A percentile compares a stretch with the other conserved stretches of the same genome.
These are phyloP conservation scores for Steinernema scapterisci DNA, from an alignment of 2,888 invertebrate species.

Conservation along the genomic window DNA sequence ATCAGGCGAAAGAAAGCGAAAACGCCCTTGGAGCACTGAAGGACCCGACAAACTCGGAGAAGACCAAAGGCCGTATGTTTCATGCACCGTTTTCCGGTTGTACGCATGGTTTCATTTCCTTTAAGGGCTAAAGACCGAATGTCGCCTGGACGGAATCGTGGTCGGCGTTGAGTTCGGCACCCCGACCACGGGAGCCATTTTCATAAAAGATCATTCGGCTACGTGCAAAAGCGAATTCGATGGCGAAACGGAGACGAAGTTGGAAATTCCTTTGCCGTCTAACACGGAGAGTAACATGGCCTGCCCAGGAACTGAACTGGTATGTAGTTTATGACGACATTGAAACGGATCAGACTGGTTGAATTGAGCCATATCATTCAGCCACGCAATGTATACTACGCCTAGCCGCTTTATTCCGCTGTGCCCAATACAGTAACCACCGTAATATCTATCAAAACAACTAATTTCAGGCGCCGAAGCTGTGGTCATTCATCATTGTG, in stretches of 20 bases:
- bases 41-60: slow-evolving; percentile 28
- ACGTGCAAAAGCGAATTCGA: slow-evolving; percentile 45
- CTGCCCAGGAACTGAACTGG: slow-evolving; percentile 60
- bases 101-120: too few relatives aligned
- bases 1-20: slow-evolving; percentile 22
- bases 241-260: slow-evolving; percentile 46
- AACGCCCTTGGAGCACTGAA: slow-evolving; percentile 5
- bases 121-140: slow-evolving; percentile 60
- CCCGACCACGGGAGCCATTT: slow-evolving; percentile 61
- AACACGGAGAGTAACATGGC: slow-evolving; percentile 52
- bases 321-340: slow-evolving; percentile 17
- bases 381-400: too few relatives aligned
- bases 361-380: too few relatives aligned
- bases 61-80: slow-evolving; percentile 36
- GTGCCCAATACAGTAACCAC: too few relatives aligned
- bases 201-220: slow-evolving; percentile 54
- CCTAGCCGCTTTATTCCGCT: too few relatives aligned
- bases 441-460: too few relatives aligned
- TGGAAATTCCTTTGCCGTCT: slow-evolving; percentile 61
- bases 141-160: slow-evolving; percentile 59
- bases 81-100: background rate
- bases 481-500: slow-evolving; percentile 64
- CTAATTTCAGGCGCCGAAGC: slow-evolving; percentile 49
- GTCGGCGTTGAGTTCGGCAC: slow-evolving; percentile 53
- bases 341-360: background rate